phyloP scores from a whole-genome alignment of 2,113 vertebrate species.

The Madoqua kirkii region DNA sequence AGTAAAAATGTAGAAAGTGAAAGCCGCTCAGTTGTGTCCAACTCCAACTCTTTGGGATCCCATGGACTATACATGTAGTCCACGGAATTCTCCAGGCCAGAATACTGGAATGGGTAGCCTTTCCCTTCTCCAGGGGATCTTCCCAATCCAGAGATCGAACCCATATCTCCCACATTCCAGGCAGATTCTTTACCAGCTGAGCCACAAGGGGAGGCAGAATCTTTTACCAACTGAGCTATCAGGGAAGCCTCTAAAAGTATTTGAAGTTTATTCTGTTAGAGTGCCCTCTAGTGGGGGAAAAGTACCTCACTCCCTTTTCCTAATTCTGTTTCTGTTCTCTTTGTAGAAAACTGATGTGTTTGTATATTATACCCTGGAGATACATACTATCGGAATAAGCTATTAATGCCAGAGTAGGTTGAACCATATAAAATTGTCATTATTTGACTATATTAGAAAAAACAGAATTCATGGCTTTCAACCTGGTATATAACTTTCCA shows the following conservation, averaged over 20 bases:
- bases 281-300: neutral
- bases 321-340: neutral
- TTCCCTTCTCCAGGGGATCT: neutral
- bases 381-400: neutral
- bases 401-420: neutral
- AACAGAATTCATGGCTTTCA: neutral
- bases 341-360: neutral
- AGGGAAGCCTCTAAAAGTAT: neutral
- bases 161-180: neutral
- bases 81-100: neutral
- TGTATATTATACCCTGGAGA: neutral
- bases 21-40: neutral
- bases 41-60: neutral
- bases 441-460: neutral
- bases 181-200: neutral
- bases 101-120: neutral
- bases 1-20: neutral
- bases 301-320: neutral
- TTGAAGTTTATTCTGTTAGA: neutral
- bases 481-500: neutral
- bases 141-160: neutral
- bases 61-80: neutral
- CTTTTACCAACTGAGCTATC: neutral
- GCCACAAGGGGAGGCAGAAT: fast-evolving
- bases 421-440: neutral